A percentile compares a stretch with the other conserved stretches of the same genome.
These are phyloP conservation scores for Sipunculus nudus DNA, from an alignment of 2,888 invertebrate genomes.

Conservation along the genomic window DNA sequence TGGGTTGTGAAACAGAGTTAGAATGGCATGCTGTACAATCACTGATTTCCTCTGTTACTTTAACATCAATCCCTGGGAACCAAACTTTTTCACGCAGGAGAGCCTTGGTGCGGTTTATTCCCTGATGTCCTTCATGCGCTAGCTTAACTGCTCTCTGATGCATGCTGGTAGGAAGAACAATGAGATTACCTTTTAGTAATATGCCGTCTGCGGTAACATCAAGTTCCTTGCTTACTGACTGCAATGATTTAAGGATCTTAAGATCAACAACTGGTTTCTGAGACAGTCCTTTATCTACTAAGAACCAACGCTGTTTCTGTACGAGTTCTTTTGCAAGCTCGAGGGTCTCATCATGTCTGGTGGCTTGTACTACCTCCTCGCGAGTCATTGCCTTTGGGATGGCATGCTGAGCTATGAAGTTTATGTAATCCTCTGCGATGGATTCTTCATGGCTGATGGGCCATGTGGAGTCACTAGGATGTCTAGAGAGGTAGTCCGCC, in stretches of 20 bases:
- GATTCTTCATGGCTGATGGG: background rate
- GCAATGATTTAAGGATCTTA: no score
- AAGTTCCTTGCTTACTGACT: conserved; percentile 3
- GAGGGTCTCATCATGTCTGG: background rate
- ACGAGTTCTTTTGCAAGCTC: background rate
- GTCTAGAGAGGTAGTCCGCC: conserved; percentile 41
- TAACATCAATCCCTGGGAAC: conserved; percentile 33
- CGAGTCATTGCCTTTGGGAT: conserved; percentile 13
- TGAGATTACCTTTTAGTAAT: background rate
- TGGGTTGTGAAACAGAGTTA: background rate
- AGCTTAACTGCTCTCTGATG: conserved; percentile 28
- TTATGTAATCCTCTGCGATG: conserved; percentile 31
- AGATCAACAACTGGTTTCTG: no score
- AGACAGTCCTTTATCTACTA: no score
- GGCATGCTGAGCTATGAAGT: conserved; percentile 19
- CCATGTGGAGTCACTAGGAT: conserved; percentile 9
- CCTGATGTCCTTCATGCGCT: conserved; percentile 42
- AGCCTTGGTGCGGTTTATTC: conserved; percentile 35
- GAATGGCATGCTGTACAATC: conserved; percentile 23
- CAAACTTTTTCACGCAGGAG: conserved; percentile 36
- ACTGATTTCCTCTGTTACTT: conserved; percentile 15
- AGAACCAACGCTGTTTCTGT: no score
- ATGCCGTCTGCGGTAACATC: background rate
- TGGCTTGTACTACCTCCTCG: conserved; percentile 7
- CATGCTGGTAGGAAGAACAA: conserved; percentile 24